These are phyloP conservation scores for Nemotelus pantherinus DNA, from an alignment of 2,888 invertebrate species.

Conservation along the genomic window DNA sequence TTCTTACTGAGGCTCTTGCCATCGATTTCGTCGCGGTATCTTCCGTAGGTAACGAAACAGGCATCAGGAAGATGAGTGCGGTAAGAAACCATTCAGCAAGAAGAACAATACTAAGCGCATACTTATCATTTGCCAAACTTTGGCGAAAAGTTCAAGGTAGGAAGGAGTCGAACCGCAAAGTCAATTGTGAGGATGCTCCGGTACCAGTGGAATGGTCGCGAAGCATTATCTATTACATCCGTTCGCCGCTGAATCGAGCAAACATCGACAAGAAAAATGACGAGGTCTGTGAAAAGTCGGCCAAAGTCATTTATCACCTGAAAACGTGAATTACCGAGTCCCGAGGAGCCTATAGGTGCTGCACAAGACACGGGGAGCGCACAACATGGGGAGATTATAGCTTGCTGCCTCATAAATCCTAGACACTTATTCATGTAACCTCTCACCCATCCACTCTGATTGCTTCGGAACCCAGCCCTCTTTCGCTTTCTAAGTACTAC, in stretches of 20 bases:
- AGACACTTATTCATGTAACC: constrained; percentile 14
- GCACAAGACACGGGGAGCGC: too few species aligned
- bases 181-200: background rate
- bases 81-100: constrained; percentile 13
- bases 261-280: constrained; percentile 43
- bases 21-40: background rate
- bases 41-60: constrained; percentile 20
- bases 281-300: constrained; percentile 51
- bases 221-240: constrained; percentile 25
- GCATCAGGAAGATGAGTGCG: constrained; percentile 3
- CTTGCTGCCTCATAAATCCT: constrained; percentile 30
- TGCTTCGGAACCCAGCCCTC: background rate
- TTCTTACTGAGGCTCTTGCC: background rate
- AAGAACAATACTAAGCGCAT: constrained; percentile 17
- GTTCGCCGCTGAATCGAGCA: constrained; percentile 16
- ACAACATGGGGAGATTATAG: background rate
- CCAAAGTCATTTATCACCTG: constrained; percentile 53
- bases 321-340: constrained; percentile 36
- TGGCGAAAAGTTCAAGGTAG: background rate
- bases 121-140: background rate
- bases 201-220: too few species aligned
- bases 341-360: background rate
- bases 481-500: background rate
- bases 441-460: constrained; percentile 7
- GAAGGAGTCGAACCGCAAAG: background rate